Conservation (phyloP, 1,140 invertebrate species). For the Tetragonula clypearis region DNA sequence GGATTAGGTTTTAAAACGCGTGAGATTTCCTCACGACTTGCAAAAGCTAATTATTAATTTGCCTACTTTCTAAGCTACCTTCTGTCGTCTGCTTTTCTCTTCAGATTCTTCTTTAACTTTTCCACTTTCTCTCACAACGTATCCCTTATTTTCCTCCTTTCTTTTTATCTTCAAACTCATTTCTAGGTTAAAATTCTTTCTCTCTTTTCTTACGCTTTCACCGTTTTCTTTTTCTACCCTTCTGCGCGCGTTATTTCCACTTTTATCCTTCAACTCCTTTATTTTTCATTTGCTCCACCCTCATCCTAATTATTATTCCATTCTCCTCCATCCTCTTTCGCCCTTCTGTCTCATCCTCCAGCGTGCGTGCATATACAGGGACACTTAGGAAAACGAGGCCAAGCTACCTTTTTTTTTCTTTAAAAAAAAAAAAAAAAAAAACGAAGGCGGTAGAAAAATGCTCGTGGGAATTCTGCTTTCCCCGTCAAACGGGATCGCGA, state of each 20-base stretch:
- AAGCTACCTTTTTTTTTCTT: background rate
- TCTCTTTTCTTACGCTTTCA: background rate
- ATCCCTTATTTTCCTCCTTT: background rate
- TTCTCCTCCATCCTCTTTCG: no score
- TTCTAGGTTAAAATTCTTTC: background rate
- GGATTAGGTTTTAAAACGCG: background rate
- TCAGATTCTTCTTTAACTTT: no score
- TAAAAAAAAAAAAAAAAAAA: no score
- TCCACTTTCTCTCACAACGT: background rate
- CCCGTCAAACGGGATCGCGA: background rate
- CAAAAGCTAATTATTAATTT: background rate
- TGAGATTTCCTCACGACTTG: background rate
- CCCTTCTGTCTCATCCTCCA: no score
- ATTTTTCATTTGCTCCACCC: background rate
- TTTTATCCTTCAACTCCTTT: background rate
- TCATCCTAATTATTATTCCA: background rate
- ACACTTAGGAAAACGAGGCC: background rate
- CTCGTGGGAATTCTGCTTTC: constrained; percentile 4
- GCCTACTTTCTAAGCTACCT: background rate
- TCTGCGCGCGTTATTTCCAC: background rate
- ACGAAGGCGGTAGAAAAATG: constrained; percentile 4
- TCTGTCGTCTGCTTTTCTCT: no score
- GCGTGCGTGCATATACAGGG: background rate
- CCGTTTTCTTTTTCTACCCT: background rate
- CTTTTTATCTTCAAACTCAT: background rate